Conservation (phyloP, 2,113 vertebrate species). For the Rhipidura dahli region DNA sequence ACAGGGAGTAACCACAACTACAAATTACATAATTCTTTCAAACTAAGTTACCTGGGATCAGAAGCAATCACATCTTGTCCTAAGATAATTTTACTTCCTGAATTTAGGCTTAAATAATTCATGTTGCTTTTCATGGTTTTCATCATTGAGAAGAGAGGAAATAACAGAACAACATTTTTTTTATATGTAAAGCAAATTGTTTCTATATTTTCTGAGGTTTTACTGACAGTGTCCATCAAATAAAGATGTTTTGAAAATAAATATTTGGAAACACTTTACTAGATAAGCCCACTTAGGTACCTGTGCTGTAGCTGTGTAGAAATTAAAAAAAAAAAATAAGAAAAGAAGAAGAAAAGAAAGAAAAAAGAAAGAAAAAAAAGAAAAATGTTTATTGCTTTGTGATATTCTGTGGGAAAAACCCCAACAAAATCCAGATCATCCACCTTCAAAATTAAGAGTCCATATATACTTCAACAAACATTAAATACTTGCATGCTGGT, state of each 20-base stretch:
- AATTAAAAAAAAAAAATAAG: background rate
- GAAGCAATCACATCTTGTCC: background rate
- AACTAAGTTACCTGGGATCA: background rate
- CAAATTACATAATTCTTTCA: slow-evolving; percentile 69
- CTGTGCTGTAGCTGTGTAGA: background rate
- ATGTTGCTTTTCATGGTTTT: background rate
- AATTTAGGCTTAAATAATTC: background rate
- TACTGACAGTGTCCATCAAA: background rate
- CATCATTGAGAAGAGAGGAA: background rate
- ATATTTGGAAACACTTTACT: background rate
- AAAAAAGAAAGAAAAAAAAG: accelerated
- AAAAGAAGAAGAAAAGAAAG: no score
- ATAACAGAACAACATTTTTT: background rate
- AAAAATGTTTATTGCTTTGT: background rate
- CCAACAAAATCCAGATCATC: background rate
- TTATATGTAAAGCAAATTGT: background rate
- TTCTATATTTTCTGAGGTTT: background rate
- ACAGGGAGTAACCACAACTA: slow-evolving; percentile 35
- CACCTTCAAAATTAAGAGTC: background rate
- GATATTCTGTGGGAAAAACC: accelerated
- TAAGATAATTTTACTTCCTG: background rate
- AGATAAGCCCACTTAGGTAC: background rate
- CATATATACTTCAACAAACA: background rate
- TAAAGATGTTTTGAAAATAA: background rate
- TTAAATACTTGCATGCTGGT: background rate